Base-by-base conservation (phyloP, 2,888 invertebrate genomes). In the Netelia melanura region DNA sequence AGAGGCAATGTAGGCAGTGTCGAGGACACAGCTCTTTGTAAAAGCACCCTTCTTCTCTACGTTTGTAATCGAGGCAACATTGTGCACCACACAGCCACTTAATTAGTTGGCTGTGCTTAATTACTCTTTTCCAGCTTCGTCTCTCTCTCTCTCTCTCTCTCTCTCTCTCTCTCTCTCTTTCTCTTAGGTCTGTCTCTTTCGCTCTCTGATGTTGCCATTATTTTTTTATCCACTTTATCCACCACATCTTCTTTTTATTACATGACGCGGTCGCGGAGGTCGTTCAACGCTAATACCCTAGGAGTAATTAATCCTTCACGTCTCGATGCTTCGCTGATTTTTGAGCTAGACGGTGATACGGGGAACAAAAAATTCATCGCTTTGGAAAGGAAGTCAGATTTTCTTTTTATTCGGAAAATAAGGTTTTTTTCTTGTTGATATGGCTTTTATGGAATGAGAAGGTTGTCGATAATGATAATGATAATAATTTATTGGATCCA, bases 61-160 rank as follows among this genome's bases (percentile, higher is more conserved):
- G 81, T 81, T 81, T 78, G 71, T 64, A 81, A 74, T 78, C 81
- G 77, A 77, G 72, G 81, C 68, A 68, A 84, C 72, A 64, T 81
- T 72, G 58, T 48, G 30, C 61, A 52, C 67, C 62, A 48, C 71
- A 62, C 71, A 62, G 68, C 52, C 77, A 84, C 81, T 84, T 81
- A 81, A 84, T 81, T 83, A 83, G 65, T 44, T 78, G 58, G 44
- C 64, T 74, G 74, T 30, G 68, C 71, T 78, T 83, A 83, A 83
- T 83, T 78, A 83, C 68, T 68, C 83, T 78, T 58, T 67, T 21
- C 58, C 52, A 52, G 23, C 38, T 23, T 8, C 21, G 61, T 78
- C 62, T 43, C 21, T 52, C 21, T 70, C 21, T 58, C 67, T 48
- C 1, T 65, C n/a, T 77, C 21, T 70, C 21, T 58, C 67, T 48